These are phyloP conservation scores for Clavelina lepadiformis DNA, from an alignment of 23 tunicate species.

Conservation along the genomic window DNA sequence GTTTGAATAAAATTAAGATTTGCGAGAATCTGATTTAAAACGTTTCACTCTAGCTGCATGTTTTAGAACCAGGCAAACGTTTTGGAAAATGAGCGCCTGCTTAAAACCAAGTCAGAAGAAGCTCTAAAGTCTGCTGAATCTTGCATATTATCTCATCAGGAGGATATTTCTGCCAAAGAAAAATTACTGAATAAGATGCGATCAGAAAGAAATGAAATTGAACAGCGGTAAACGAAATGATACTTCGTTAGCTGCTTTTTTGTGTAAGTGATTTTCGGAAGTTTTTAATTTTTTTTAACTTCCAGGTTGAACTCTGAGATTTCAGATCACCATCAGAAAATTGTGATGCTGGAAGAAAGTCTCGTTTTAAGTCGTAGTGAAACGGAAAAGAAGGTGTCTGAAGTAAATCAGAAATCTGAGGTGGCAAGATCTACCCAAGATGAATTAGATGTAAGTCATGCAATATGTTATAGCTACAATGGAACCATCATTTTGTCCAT, in stretches of 20 bases:
- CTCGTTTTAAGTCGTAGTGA: not conserved
- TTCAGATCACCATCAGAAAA: not conserved
- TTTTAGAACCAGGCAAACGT: too few species aligned
- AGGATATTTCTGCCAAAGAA: too few species aligned
- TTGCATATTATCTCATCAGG: too few species aligned
- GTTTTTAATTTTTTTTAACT: not conserved
- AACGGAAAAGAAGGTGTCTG: not conserved
- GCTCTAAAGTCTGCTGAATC: not conserved
- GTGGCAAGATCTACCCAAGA: not conserved
- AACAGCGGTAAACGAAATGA: not conserved
- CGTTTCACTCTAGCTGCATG: too few species aligned
- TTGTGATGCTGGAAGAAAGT: not conserved
- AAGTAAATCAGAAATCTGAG: not conserved
- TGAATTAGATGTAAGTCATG: not conserved
- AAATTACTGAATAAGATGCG: conserved; percentile 5
- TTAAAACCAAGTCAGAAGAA: conserved; percentile 3
- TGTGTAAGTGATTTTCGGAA: not conserved
- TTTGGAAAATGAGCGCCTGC: too few species aligned
- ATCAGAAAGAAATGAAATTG: not conserved
- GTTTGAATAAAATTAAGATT: too few species aligned
- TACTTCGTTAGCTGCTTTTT: not conserved
- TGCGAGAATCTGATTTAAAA: too few species aligned
- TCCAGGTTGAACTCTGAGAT: not conserved
- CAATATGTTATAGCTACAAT: too few species aligned
- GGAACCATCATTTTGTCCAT: too few species aligned